Conservation (phyloP, 1,140 invertebrate species). For the Drosophila busckii region DNA sequence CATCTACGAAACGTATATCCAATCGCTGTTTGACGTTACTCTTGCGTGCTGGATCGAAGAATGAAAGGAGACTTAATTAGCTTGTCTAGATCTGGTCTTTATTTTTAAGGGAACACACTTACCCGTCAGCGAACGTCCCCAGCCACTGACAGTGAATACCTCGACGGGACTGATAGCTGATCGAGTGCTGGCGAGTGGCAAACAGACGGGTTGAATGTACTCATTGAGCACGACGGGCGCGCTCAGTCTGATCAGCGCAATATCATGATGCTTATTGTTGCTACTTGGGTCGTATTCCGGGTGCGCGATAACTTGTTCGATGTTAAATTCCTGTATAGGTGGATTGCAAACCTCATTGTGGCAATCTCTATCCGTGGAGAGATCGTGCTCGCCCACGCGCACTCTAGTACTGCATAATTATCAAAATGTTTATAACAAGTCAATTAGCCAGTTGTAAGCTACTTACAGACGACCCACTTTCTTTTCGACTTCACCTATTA, state of each 20-base stretch:
- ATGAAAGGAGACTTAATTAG: no score
- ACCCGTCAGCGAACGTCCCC: slow-evolving; percentile 83
- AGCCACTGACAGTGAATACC: slow-evolving; percentile 83
- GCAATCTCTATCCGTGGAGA: slow-evolving; percentile 81
- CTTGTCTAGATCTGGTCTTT: no score
- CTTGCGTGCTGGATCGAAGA: slow-evolving; percentile 37
- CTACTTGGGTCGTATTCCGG: slow-evolving; percentile 59
- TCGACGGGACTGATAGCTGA: slow-evolving; percentile 60
- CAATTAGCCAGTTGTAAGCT: background rate
- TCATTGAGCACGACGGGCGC: slow-evolving; percentile 85
- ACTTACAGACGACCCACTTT: slow-evolving; percentile 65
- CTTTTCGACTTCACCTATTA: slow-evolving; percentile 81
- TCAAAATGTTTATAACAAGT: background rate
- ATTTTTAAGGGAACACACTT: slow-evolving; percentile 6
- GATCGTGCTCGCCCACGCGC: slow-evolving; percentile 83
- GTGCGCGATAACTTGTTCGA: slow-evolving; percentile 77
- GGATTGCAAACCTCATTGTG: slow-evolving; percentile 69
- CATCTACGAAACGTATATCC: slow-evolving; percentile 80
- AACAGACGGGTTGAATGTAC: slow-evolving; percentile 87
- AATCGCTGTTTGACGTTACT: slow-evolving; percentile 83
- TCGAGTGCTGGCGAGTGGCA: slow-evolving; percentile 80
- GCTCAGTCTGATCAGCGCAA: slow-evolving; percentile 87
- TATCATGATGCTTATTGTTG: slow-evolving; percentile 82
- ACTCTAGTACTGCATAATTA: slow-evolving; percentile 77
- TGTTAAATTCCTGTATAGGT: slow-evolving; percentile 51